phyloP scores from a whole-genome alignment of 1,140 invertebrate species.

The Drosophila paulistorum region DNA sequence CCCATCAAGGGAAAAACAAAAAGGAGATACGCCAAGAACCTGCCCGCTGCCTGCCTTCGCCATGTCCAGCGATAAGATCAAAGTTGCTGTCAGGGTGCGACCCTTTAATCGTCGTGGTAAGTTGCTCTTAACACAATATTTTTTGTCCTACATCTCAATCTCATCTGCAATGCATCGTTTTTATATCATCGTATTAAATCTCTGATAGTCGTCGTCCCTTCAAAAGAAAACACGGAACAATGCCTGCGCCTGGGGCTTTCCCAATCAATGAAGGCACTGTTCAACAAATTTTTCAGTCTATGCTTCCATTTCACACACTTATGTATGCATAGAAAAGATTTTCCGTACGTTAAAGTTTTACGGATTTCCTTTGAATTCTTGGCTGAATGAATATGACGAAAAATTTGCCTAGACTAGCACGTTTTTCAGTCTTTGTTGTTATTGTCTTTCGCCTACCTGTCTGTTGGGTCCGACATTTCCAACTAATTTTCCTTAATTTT shows the following conservation, averaged over 20 bases:
- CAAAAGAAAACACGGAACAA: not conserved
- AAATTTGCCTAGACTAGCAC: slow-evolving; percentile 58
- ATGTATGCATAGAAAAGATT: not conserved
- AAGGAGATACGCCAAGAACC: slow-evolving; percentile 22
- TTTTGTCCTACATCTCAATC: slow-evolving; percentile 7
- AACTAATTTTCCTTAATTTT: slow-evolving; percentile 67
- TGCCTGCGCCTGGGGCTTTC: not conserved
- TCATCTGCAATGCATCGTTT: slow-evolving; percentile 7
- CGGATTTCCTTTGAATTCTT: slow-evolving; percentile 4
- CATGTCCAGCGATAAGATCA: slow-evolving; percentile 90
- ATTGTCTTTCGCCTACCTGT: slow-evolving; percentile 8
- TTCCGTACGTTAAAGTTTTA: slow-evolving; percentile 1
- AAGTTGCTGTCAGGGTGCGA: slow-evolving; percentile 97
- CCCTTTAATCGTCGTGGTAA: slow-evolving; percentile 98
- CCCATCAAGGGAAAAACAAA: slow-evolving; percentile 17
- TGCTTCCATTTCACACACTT: too few relatives aligned
- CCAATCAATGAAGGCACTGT: slow-evolving; percentile 1
- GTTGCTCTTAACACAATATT: slow-evolving; percentile 46
- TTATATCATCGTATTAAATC: slow-evolving; percentile 5
- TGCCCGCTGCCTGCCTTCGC: slow-evolving; percentile 34
- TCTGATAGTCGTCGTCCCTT: not conserved
- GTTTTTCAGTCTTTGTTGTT: slow-evolving; percentile 6
- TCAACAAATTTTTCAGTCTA: not conserved
- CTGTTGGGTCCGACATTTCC: slow-evolving; percentile 50
- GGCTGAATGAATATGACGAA: not conserved